Base-by-base conservation (phyloP, 2,888 invertebrate species). In the Oxyteleia sp. region DNA sequence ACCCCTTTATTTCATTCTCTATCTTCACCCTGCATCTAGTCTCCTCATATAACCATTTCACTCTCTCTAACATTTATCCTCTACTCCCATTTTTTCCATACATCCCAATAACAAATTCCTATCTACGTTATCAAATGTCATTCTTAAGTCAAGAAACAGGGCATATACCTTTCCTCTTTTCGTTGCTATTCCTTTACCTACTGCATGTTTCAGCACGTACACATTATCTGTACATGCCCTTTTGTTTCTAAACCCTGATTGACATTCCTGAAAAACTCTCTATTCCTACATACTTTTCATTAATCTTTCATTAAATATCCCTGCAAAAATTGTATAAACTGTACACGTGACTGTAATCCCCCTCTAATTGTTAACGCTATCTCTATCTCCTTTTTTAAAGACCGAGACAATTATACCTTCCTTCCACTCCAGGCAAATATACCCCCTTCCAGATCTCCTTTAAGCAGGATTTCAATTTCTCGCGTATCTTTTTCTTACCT, bases 161-260 rank as follows among this genome's bases (percentile, higher is more conserved):
- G 15, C 55, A 38, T n/a, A 55, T 11, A 35, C 35, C 18, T 55
- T 55, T 11, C 26, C 13, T 2, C 55, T 35, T 18, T 35, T 35
- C 2, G 10, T 8, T n/a, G 16, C n/a, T 10, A 55, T 55, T 4
- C n/a, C 11, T 41, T 41, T 13, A 16, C 41, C 23, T 41, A 59
- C 23, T 2, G 15, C 26, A 7, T 8, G 20, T 38, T 18, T 55
- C 29, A 55, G 7, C 11, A 38, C 18, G 13, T 18, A 55, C 1
- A 55, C 18, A n/a, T 4, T 18, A 20, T 55, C 35, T 4, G 35
- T 38, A 38, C 55, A 55, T 10, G 18, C 35, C 18, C 55, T 55
- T 4, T 35, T 35, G 16, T 38, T 55, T 35, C 55, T 35, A 20
- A 55, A 55, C 0, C 35, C 55, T 18, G n/a, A 0, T 11, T 55